These are phyloP conservation scores for Tuberolachnus salignus DNA, from an alignment of 2,888 invertebrate genomes.

Conservation along the genomic window DNA sequence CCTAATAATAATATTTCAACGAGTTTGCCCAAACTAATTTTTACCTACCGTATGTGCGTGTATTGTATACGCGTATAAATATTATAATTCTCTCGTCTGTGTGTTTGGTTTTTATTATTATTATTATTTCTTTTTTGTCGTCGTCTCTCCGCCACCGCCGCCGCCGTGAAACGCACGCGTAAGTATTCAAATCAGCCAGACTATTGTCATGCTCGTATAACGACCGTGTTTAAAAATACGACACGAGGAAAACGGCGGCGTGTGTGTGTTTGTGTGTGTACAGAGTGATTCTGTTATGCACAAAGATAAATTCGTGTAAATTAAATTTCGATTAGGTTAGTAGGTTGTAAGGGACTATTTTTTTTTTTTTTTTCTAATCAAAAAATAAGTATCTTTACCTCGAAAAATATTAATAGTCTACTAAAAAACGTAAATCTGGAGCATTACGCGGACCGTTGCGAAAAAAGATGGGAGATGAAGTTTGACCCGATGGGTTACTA, in stretches of 20 bases:
- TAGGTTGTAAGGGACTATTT: too few species aligned
- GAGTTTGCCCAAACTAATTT: constrained; percentile 45
- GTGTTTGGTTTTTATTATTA: constrained; percentile 1
- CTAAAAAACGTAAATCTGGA: too few species aligned
- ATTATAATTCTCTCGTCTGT: not conserved
- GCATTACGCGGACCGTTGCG: too few species aligned
- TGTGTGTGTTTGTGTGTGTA: not conserved
- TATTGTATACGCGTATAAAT: too few species aligned
- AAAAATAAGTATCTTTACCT: too few species aligned
- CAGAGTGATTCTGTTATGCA: constrained; percentile 21
- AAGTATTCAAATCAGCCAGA: constrained; percentile 43
- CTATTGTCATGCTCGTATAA: constrained; percentile 37
- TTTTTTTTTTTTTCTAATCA: too few species aligned
- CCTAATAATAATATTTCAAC: constrained; percentile 53
- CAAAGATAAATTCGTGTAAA: too few species aligned
- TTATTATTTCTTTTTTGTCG: not conserved
- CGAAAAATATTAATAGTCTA: too few species aligned
- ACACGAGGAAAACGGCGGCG: constrained; percentile 14
- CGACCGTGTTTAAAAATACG: constrained; percentile 35
- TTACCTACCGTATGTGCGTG: not conserved
- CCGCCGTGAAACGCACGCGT: not conserved
- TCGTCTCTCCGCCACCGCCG: not conserved
- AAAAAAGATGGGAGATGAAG: too few species aligned
- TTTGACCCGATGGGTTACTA: too few species aligned
- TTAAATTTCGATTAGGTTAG: too few species aligned